A percentile compares a stretch with the other conserved stretches of the same genome.
Conservation (phyloP, 2,888 invertebrate genomes). For the Adineta ricciae region DNA sequence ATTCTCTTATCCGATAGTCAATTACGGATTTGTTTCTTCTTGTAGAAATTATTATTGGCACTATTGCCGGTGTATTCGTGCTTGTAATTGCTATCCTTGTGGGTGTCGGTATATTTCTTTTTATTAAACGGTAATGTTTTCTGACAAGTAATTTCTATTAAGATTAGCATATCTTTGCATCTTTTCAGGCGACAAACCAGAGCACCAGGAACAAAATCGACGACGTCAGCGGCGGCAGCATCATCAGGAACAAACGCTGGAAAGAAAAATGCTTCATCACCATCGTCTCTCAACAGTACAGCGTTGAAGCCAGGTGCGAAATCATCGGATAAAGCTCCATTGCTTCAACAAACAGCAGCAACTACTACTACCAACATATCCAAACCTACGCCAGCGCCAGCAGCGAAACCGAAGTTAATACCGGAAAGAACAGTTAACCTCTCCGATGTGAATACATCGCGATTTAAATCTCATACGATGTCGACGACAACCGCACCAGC, state of each 20-base stretch:
- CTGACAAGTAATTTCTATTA: background rate
- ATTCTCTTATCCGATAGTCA: background rate
- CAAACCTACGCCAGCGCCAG: background rate
- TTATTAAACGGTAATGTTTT: background rate
- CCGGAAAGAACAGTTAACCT: background rate
- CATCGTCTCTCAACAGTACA: background rate
- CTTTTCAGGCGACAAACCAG: background rate
- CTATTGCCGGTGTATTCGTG: background rate
- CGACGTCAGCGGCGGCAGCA: background rate
- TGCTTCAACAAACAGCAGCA: background rate
- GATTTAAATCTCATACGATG: background rate
- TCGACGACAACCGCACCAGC: background rate
- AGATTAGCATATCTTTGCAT: background rate
- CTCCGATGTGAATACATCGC: background rate
- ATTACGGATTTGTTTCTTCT: background rate
- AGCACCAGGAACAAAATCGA: background rate
- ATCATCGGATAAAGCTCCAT: background rate
- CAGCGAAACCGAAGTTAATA: background rate
- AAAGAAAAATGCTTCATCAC: background rate
- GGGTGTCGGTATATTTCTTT: background rate
- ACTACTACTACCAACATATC: too few species aligned
- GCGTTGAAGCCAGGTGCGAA: background rate
- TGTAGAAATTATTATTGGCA: background rate
- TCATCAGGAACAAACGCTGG: background rate
- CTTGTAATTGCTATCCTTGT: background rate